These are phyloP conservation scores for Muscina levida DNA, from an alignment of 2,888 invertebrate genomes.

Conservation along the genomic window DNA sequence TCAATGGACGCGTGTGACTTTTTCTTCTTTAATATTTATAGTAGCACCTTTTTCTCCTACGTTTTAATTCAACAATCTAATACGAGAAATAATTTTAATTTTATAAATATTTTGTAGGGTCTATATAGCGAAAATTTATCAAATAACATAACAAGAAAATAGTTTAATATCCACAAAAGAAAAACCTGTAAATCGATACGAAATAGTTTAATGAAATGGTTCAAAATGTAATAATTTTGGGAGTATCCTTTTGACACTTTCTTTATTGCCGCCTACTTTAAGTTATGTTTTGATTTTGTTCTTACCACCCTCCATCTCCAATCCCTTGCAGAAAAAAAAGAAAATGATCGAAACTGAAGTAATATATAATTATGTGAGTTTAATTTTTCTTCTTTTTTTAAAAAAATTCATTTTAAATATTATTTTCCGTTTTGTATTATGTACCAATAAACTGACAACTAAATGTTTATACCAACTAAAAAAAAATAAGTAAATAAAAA, in stretches of 20 bases:
- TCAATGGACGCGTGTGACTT: constrained; percentile 7
- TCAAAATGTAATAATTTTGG: constrained; percentile 52
- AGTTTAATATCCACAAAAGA: constrained; percentile 50
- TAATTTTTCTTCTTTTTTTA: background rate
- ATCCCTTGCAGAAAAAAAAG: background rate
- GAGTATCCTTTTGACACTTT: constrained; percentile 53
- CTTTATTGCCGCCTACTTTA: constrained; percentile 43
- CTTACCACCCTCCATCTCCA: background rate
- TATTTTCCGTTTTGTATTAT: constrained; percentile 26
- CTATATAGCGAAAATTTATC: constrained; percentile 62
- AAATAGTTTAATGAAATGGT: constrained; percentile 57
- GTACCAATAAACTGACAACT: constrained; percentile 15
- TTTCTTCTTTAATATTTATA: constrained; percentile 30
- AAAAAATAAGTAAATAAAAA: no score
- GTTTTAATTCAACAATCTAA: constrained; percentile 31
- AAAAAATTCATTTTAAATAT: constrained; percentile 21
- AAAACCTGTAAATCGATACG: constrained; percentile 32
- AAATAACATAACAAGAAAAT: constrained; percentile 54
- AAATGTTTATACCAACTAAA: constrained; percentile 35
- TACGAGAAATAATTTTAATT: constrained; percentile 41
- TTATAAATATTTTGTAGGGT: constrained; percentile 56
- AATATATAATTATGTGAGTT: constrained; percentile 39
- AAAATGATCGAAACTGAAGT: constrained; percentile 19
- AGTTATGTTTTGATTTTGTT: constrained; percentile 37
- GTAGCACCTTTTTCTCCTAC: background rate